Base-by-base conservation (phyloP, 2,797 vertebrate genomes). In the Syngnathus acus region DNA sequence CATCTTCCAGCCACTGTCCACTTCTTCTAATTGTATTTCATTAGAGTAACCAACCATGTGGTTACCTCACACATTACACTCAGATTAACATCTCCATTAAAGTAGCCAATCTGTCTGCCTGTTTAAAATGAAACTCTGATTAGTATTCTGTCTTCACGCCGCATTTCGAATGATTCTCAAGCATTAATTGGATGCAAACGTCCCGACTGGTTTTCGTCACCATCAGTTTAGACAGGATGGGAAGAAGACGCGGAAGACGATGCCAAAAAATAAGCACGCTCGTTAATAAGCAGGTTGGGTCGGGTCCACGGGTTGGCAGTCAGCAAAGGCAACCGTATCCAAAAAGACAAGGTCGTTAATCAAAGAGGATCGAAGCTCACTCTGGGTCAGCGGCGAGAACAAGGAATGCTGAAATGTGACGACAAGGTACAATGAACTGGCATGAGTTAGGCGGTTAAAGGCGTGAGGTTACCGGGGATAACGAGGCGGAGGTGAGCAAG, bases 11-110 rank as follows among this genome's bases (percentile, higher is more conserved):
- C 32, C 51, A 54, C 72, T 67, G 66, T 73, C 69, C 77, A 66
- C 64, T 65, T 65, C 63, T 53, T 80, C 64, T 89, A 78, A 84
- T 85, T 87, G 82, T 79, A 83, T 89, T 76, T 88, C 82, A 84
- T 83, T 82, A 80, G 67, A 78, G 68, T 67, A 76, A 76, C 80
- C 67, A 76, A 76, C 80, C 67, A 76, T 72, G 65, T 74, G 77
- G 74, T 71, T 79, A 73, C 78, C 66, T 71, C 64, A 51, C 75
- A 79, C 76, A 73, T 81, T 84, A 78, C 73, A 82, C 71, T 65
- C 67, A 76, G 78, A 86, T 86, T 82, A 86, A 77, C 62, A 86
- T 84, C 84, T 78, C 77, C 83, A 68, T 85, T 83, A 81, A 57
- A 32, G 26, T 37, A 14, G 54, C 5, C 13, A 57, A 57, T 57